phyloP scores from a whole-genome alignment of 2,888 invertebrate genomes.

The Melinaea marsaeus region DNA sequence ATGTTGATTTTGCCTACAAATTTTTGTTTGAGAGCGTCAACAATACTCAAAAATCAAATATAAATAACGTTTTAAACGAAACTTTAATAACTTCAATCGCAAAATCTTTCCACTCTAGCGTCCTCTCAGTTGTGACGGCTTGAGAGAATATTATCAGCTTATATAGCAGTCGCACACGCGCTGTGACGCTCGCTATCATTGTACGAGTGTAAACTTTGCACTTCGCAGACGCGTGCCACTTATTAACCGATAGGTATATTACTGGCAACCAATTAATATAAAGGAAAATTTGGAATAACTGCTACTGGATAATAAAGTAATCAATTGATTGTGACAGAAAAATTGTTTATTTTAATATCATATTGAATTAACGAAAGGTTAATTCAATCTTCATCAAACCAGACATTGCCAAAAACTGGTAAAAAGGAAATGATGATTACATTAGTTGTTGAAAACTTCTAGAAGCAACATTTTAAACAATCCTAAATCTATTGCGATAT shows the following conservation, averaged over 20 bases:
- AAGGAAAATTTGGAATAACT: too few species aligned
- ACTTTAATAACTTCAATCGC: too few species aligned
- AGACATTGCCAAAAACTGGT: too few species aligned
- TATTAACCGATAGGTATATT: slow-evolving; percentile 31
- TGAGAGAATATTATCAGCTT: slow-evolving; percentile 26
- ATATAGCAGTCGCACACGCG: slow-evolving; percentile 39
- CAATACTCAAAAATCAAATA: slow-evolving; percentile 16
- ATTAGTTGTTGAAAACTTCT: too few species aligned
- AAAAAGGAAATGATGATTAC: too few species aligned
- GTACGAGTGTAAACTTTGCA: slow-evolving; percentile 56
- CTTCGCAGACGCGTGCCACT: slow-evolving; percentile 53
- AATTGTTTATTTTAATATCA: too few species aligned
- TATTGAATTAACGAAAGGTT: too few species aligned
- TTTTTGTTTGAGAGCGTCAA: background rate
- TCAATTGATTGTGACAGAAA: background rate
- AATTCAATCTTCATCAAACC: too few species aligned
- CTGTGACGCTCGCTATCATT: slow-evolving; percentile 36
- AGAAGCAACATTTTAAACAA: too few species aligned
- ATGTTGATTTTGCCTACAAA: background rate
- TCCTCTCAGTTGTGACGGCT: slow-evolving; percentile 18
- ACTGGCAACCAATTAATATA: too few species aligned
- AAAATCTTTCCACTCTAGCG: slow-evolving; percentile 2
- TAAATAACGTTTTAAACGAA: background rate
- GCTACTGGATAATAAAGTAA: background rate
- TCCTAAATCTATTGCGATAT: too few species aligned